phyloP scores from a whole-genome alignment of 2,113 vertebrate species.

The Hemibates koningsi region DNA sequence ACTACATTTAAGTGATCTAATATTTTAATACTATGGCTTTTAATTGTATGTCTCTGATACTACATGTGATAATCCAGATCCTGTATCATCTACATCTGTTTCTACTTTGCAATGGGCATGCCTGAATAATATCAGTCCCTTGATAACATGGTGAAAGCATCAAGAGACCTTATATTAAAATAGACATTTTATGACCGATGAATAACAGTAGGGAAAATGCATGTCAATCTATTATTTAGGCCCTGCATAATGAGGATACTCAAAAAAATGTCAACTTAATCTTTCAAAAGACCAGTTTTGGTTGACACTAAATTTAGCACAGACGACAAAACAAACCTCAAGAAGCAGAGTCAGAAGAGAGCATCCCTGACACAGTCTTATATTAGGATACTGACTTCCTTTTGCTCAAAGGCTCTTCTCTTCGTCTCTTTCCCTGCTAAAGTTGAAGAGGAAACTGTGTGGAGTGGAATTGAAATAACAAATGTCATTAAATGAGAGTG shows the following conservation, averaged over 20 bases:
- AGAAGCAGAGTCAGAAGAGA: background rate
- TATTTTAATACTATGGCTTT: slow-evolving; percentile 25
- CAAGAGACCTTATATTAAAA: background rate
- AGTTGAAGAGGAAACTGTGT: slow-evolving; percentile 33
- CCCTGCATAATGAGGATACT: background rate
- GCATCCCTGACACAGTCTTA: background rate
- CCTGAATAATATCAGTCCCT: background rate
- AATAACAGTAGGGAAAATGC: background rate
- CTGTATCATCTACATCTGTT: background rate
- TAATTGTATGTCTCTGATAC: slow-evolving; percentile 12
- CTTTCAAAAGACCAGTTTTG: background rate
- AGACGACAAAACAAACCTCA: background rate
- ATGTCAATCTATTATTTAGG: background rate
- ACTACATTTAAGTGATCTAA: slow-evolving; percentile 8
- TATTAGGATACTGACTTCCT: too few relatives aligned
- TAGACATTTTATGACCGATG: background rate
- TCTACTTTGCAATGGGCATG: background rate
- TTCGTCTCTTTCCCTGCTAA: slow-evolving; percentile 1
- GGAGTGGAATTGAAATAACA: slow-evolving; percentile 59
- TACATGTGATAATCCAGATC: background rate
- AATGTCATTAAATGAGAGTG: slow-evolving; percentile 39
- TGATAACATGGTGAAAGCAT: background rate
- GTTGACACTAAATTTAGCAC: background rate
- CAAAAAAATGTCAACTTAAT: background rate
- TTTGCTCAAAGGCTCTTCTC: background rate